Conservation (phyloP, 1,140 invertebrate species). For the Alviniconcha marisindica region DNA sequence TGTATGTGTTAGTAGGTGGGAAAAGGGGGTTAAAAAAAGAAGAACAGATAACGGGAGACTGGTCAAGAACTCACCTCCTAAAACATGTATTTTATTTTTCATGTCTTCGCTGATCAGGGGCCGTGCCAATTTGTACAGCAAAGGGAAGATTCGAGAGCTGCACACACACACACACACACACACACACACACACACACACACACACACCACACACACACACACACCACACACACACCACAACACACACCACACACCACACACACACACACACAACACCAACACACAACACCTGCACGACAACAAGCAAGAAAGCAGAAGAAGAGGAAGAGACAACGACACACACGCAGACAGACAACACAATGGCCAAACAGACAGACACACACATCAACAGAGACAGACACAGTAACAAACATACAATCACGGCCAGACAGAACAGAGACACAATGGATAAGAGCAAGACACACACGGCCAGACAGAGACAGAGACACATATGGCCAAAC, state of each 20-base stretch:
- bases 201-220: not conserved
- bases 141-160: slow-evolving; percentile 87
- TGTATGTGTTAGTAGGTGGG: too few relatives aligned
- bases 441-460: too few relatives aligned
- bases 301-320: not conserved
- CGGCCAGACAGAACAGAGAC: too few relatives aligned
- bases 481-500: too few relatives aligned
- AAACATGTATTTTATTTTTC: slow-evolving; percentile 91
- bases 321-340: not conserved
- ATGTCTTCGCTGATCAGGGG: slow-evolving; percentile 94
- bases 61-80: slow-evolving; percentile 78
- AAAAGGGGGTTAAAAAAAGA: too few relatives aligned
- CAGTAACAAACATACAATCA: not conserved
- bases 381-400: not conserved
- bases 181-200: not conserved
- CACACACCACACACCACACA: slow-evolving; percentile 12
- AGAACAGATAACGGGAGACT: not conserved
- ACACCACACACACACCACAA: slow-evolving; percentile 17
- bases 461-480: too few relatives aligned
- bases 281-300: not conserved
- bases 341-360: not conserved
- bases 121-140: slow-evolving; percentile 91
- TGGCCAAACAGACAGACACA: not conserved
- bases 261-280: not conserved
- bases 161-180: not conserved